Evolutionary conservation across 2,888 invertebrate species (phyloP).

Genomic region (Monochamus alternatus): DNA sequence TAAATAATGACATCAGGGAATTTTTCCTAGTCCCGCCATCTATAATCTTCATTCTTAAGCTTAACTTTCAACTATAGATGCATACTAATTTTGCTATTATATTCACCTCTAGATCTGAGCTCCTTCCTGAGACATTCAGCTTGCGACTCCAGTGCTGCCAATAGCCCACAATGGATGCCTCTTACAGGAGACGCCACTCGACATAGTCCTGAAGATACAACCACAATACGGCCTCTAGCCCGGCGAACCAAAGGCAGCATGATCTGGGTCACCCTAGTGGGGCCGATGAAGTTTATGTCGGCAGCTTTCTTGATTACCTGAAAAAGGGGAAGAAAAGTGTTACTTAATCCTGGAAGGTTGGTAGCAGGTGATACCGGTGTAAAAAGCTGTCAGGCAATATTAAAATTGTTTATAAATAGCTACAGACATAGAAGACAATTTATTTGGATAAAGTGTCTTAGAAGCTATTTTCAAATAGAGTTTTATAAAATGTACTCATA

Average conservation of each 20-base stretch:
- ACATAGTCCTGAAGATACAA: slow-evolving; percentile 86
- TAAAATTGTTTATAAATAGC: too few species aligned
- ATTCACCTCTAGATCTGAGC: slow-evolving; percentile 57
- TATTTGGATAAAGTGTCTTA: too few species aligned
- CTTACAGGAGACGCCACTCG: slow-evolving; percentile 86
- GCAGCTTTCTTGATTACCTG: slow-evolving; percentile 74
- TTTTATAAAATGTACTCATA: too few species aligned
- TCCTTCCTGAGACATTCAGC: slow-evolving; percentile 87
- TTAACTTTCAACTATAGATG: too few species aligned
- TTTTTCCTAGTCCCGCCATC: too few species aligned
- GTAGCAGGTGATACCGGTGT: too few species aligned
- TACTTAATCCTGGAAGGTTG: too few species aligned
- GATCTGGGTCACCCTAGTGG: slow-evolving; percentile 76
- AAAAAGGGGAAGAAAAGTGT: slow-evolving; percentile 22
- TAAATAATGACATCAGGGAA: too few species aligned
- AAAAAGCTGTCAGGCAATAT: too few species aligned
- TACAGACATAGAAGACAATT: too few species aligned
- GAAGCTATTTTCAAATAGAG: too few species aligned
- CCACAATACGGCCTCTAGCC: slow-evolving; percentile 85
- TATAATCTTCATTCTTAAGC: too few species aligned
- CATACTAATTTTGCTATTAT: neutral
- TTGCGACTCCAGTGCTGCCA: slow-evolving; percentile 86
- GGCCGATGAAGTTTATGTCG: slow-evolving; percentile 85
- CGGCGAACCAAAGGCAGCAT: slow-evolving; percentile 87
- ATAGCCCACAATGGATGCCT: slow-evolving; percentile 85